A percentile compares a stretch with the other conserved stretches of the same genome.
phyloP scores from a whole-genome alignment of 2,113 vertebrate species.

The Pygoscelis antarcticus region DNA sequence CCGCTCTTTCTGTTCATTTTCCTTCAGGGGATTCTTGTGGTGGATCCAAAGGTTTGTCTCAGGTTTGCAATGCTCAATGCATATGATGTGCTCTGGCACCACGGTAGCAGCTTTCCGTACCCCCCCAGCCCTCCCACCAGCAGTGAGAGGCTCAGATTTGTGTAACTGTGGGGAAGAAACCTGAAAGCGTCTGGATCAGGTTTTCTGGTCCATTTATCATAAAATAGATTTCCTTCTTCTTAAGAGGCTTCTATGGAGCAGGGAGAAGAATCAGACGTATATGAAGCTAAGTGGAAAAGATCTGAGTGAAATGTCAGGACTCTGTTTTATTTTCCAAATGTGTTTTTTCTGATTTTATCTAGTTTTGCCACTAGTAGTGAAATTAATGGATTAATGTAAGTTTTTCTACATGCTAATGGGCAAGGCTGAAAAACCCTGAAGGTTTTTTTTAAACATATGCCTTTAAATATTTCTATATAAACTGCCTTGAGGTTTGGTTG shows the following conservation, averaged over 20 bases:
- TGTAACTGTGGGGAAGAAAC: not conserved
- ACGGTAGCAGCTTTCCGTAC: fast-evolving
- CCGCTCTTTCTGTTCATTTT: not conserved
- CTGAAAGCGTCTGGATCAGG: not conserved
- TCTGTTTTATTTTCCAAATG: not conserved
- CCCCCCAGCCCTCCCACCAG: not conserved
- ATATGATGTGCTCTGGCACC: not conserved
- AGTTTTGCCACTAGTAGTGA: not conserved
- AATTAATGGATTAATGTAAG: not conserved
- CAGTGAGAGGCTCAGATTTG: not conserved
- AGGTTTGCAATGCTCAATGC: not conserved
- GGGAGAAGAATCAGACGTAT: not conserved
- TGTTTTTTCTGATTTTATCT: not conserved
- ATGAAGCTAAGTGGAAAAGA: not conserved
- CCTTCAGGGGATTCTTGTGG: not conserved
- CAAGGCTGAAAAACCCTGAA: not conserved
- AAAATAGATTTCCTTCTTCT: not conserved
- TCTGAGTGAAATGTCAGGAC: not conserved
- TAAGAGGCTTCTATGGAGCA: not conserved
- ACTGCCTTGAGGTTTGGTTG: not conserved
- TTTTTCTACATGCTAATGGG: not conserved
- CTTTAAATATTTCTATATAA: not conserved
- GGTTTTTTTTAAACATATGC: not conserved
- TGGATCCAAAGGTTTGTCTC: not conserved
- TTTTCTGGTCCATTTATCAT: not conserved